Conservation (phyloP, 1,140 invertebrate genomes). For the Maconellicoccus hirsutus region DNA sequence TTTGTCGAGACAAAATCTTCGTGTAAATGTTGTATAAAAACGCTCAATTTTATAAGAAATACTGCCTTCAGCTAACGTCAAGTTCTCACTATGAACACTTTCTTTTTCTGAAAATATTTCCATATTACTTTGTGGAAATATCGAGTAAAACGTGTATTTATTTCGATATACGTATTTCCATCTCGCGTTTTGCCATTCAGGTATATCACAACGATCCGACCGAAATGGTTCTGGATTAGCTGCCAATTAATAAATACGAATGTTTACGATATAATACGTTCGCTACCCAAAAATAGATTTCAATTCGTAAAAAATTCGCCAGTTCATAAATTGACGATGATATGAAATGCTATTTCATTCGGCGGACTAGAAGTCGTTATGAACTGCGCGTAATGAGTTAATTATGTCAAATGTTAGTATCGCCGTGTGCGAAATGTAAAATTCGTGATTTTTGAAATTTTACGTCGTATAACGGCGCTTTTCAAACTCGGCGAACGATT, state of each 20-base stretch:
- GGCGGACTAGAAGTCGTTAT: background rate
- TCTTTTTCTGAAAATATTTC: no score
- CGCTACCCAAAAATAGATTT: background rate
- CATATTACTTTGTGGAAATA: no score
- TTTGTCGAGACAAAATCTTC: no score
- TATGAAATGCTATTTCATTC: background rate
- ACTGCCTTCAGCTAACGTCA: no score
- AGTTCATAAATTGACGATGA: slow-evolving; percentile 2
- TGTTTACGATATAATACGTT: background rate
- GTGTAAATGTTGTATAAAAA: no score
- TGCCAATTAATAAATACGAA: background rate
- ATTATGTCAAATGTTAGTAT: background rate
- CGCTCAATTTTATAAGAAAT: no score
- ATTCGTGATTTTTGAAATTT: slow-evolving; percentile 6
- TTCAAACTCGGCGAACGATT: background rate
- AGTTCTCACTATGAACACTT: no score
- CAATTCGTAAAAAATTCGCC: background rate
- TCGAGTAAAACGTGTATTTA: no score
- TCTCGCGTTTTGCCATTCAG: no score
- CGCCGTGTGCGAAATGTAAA: background rate
- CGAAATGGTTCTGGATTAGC: no score
- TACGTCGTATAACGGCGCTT: background rate
- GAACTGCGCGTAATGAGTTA: background rate
- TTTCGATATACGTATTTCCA: no score
- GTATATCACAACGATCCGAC: no score